Evolutionary conservation across 2,888 invertebrate genomes (phyloP).

Genomic region (Elegia similella): DNA sequence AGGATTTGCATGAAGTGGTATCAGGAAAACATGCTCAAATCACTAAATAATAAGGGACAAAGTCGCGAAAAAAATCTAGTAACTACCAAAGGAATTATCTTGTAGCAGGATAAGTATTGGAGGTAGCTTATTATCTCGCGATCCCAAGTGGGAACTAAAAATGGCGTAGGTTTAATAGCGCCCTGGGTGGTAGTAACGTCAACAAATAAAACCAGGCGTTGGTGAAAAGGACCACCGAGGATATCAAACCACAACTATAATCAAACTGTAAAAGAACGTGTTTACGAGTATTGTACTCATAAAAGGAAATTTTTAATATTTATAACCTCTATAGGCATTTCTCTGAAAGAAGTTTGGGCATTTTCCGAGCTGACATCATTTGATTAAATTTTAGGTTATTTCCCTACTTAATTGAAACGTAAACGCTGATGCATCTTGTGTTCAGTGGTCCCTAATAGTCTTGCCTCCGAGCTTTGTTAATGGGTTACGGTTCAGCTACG

Average conservation of each 20-base stretch:
- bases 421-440: too few relatives aligned
- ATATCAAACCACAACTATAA: conserved; percentile 5
- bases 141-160: neutral
- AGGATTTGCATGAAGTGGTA: too few relatives aligned
- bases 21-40: too few relatives aligned
- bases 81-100: too few relatives aligned
- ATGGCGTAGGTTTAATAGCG: neutral
- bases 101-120: too few relatives aligned
- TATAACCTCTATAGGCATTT: neutral
- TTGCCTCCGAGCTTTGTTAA: too few relatives aligned
- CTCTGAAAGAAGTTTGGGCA: neutral
- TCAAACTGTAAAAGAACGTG: neutral
- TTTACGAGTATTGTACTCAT: neutral
- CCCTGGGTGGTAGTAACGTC: neutral
- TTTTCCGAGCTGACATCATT: neutral
- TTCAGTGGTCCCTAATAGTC: too few relatives aligned
- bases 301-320: neutral
- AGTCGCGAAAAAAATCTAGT: too few relatives aligned
- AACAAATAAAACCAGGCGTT: neutral
- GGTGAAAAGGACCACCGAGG: conserved; percentile 9
- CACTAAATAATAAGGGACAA: too few relatives aligned
- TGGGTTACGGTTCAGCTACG: too few relatives aligned
- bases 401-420: too few relatives aligned
- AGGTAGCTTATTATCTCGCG: neutral
- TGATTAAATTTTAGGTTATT: too few relatives aligned